A percentile compares a stretch with the other conserved stretches of the same genome.
These are phyloP conservation scores for Hipposideros armiger DNA, from an alignment of 2,113 vertebrate genomes.

Conservation along the genomic window DNA sequence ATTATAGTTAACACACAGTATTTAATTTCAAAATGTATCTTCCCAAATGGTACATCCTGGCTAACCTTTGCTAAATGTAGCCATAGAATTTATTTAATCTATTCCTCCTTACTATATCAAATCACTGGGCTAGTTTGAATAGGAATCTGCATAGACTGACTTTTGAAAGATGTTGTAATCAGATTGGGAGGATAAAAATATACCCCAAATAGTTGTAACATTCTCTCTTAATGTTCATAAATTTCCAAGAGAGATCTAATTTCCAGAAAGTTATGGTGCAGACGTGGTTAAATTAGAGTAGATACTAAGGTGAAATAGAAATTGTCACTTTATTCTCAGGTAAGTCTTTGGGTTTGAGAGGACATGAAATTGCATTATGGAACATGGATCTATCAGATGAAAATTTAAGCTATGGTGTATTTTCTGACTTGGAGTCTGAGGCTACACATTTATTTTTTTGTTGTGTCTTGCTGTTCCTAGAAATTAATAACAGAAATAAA, in stretches of 20 bases:
- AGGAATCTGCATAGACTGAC: constrained; percentile 1
- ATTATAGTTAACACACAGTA: not conserved
- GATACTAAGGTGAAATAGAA: not conserved
- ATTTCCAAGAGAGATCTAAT: constrained; percentile 10
- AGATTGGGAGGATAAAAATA: constrained; percentile 43
- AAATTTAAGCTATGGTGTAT: not conserved
- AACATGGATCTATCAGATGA: constrained; percentile 31
- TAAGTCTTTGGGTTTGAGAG: not conserved
- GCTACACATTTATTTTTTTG: constrained; percentile 36
- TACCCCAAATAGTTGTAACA: not conserved
- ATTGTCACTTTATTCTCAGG: constrained; percentile 48
- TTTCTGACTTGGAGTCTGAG: constrained; percentile 53
- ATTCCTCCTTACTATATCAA: not conserved
- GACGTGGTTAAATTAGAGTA: not conserved
- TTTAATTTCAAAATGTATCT: constrained; percentile 47
- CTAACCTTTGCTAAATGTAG: not conserved
- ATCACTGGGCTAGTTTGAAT: not conserved
- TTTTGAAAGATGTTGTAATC: constrained; percentile 21
- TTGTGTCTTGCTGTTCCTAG: constrained; percentile 32
- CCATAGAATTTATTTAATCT: not conserved
- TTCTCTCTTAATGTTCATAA: constrained; percentile 18
- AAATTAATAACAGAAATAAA: constrained; percentile 68
- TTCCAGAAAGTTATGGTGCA: constrained; percentile 33
- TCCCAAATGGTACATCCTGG: not conserved
- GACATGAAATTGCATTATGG: not conserved